A percentile compares a stretch with the other conserved stretches of the same genome.
phyloP scores from a whole-genome alignment of 1,140 invertebrate species.

The Dufourea novaeangliae region DNA sequence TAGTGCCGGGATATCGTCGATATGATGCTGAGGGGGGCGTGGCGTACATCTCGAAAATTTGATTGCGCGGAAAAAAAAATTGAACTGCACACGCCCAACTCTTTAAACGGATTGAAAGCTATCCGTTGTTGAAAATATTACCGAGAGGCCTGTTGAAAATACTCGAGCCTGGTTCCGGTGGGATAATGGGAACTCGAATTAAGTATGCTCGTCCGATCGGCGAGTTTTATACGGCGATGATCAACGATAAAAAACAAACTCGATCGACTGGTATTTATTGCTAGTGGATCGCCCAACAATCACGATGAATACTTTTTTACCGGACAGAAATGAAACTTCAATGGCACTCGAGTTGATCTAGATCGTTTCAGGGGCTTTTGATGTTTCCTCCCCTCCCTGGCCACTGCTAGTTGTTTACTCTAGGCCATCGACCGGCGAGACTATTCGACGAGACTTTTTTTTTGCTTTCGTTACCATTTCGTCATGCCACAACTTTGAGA shows the following conservation, averaged over 20 bases:
- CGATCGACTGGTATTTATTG: constrained; percentile 21
- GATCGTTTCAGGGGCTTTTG: neutral
- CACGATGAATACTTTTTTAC: constrained; percentile 19
- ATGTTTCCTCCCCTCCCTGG: no score
- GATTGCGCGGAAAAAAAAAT: neutral
- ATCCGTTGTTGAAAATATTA: constrained; percentile 33
- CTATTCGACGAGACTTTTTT: no score
- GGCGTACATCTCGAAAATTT: neutral
- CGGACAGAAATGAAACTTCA: constrained; percentile 15
- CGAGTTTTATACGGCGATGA: neutral
- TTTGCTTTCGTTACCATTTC: no score
- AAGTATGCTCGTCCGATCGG: constrained; percentile 4
- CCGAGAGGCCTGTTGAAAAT: neutral
- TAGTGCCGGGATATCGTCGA: neutral
- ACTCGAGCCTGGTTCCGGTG: neutral
- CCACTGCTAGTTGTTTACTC: no score
- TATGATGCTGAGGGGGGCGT: neutral
- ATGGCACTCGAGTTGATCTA: constrained; percentile 1
- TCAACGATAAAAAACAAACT: constrained; percentile 14
- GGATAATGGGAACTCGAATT: constrained; percentile 34
- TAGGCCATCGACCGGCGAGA: neutral
- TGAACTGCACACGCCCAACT: neutral
- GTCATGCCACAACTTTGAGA: no score
- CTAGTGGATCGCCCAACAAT: constrained; percentile 22
- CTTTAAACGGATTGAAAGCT: constrained; percentile 22